Evolutionary conservation across 2,888 invertebrate genomes (phyloP).

Genomic region (Aricia artaxerxes): DNA sequence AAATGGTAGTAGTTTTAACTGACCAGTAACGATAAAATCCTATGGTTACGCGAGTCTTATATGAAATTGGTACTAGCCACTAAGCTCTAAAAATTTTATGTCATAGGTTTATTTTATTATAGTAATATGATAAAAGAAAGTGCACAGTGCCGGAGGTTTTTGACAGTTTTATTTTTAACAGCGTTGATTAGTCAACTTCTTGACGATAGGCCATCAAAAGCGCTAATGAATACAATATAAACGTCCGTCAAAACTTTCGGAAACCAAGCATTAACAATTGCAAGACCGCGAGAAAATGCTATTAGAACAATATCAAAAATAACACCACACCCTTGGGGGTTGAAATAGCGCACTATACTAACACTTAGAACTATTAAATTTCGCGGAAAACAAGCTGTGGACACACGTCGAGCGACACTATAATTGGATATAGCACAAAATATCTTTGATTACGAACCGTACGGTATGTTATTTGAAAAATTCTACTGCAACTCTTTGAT

Average conservation of each 20-base stretch:
- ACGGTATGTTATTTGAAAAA: not conserved
- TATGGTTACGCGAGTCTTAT: not conserved
- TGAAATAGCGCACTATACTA: not conserved
- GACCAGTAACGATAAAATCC: not conserved
- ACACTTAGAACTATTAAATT: conserved; percentile 26
- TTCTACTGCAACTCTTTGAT: not conserved
- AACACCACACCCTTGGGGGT: not conserved
- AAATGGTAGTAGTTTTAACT: not conserved
- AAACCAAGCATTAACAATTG: no score
- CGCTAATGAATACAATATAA: no score
- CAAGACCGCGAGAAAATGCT: no score
- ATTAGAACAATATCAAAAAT: not conserved
- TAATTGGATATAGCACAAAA: not conserved
- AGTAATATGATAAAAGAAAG: no score
- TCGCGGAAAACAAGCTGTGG: conserved; percentile 6
- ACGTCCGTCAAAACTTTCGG: no score
- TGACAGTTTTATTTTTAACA: no score
- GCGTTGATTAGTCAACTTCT: no score
- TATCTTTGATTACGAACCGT: not conserved
- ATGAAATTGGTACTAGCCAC: not conserved
- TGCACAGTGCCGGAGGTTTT: no score
- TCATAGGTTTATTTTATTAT: not conserved
- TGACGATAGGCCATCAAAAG: no score
- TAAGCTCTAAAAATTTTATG: not conserved
- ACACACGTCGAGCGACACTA: not conserved